Conservation (phyloP, 2,888 invertebrate species). For the Neuroscelio doddi region DNA sequence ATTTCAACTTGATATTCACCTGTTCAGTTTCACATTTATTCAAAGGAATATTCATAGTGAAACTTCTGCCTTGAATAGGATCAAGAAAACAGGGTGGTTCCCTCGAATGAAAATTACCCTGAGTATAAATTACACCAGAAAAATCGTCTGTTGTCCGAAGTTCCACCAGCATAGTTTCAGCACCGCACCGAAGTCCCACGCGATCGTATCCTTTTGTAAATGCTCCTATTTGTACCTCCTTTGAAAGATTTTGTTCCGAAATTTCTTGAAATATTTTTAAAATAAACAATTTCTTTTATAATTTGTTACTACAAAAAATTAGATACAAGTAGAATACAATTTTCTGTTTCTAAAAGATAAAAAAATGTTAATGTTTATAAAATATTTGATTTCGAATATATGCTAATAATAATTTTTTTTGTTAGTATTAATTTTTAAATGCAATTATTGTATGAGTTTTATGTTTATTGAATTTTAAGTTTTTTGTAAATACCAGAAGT, state of each 20-base stretch:
- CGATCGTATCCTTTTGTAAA: slow-evolving; percentile 75
- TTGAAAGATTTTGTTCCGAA: slow-evolving; percentile 75
- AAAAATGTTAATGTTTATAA: too few relatives aligned
- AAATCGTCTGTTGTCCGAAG: slow-evolving; percentile 75
- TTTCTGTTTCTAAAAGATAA: too few relatives aligned
- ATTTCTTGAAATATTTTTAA: slow-evolving; percentile 57
- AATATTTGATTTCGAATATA: too few relatives aligned
- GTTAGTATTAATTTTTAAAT: too few relatives aligned
- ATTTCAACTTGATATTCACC: slow-evolving; percentile 57
- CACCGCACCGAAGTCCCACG: slow-evolving; percentile 75
- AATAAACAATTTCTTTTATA: neutral
- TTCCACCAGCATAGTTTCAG: slow-evolving; percentile 74
- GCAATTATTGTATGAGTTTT: too few relatives aligned
- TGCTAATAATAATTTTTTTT: too few relatives aligned
- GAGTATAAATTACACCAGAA: slow-evolving; percentile 77
- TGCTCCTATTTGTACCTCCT: slow-evolving; percentile 76
- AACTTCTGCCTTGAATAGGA: slow-evolving; percentile 70
- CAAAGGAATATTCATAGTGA: slow-evolving; percentile 75
- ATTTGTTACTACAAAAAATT: neutral
- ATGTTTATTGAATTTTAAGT: too few relatives aligned
- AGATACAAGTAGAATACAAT: too few relatives aligned
- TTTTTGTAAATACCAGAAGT: slow-evolving; percentile 7
- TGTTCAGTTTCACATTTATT: slow-evolving; percentile 75
- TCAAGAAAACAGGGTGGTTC: slow-evolving; percentile 75
- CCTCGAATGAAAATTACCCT: slow-evolving; percentile 77